Evolutionary conservation across 2,113 vertebrate genomes (phyloP).

Genomic region (Microcebus jonahi): DNA sequence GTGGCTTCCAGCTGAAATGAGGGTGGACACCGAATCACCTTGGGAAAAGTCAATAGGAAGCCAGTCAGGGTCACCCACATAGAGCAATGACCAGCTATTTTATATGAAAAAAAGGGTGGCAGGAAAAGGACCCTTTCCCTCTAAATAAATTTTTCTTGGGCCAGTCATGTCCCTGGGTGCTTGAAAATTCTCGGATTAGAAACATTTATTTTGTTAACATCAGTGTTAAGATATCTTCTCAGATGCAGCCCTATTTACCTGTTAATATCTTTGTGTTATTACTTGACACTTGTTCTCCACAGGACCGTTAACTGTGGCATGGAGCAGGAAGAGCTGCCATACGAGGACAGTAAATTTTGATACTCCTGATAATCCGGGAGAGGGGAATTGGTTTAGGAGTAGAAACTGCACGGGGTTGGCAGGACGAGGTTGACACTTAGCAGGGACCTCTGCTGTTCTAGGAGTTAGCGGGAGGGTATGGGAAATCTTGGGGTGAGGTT

Average conservation of each 20-base stretch:
- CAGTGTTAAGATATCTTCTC: background rate
- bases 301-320: background rate
- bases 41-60: background rate
- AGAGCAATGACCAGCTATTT: background rate
- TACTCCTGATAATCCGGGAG: background rate
- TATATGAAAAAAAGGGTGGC: background rate
- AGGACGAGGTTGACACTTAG: background rate
- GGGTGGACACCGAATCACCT: rapidly evolving
- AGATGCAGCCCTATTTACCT: background rate
- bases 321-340: background rate
- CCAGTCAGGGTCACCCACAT: background rate
- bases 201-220: background rate
- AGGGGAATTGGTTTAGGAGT: background rate
- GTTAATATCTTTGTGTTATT: background rate
- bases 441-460: background rate
- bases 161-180: background rate
- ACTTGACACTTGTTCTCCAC: background rate
- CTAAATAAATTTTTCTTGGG: background rate
- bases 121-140: background rate
- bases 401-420: background rate
- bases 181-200: conserved; percentile 12
- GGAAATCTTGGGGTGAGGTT: rapidly evolving
- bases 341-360: background rate
- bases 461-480: background rate
- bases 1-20: background rate